Evolutionary conservation across 1,140 invertebrate species (phyloP).

Genomic region (Chelonus insularis): DNA sequence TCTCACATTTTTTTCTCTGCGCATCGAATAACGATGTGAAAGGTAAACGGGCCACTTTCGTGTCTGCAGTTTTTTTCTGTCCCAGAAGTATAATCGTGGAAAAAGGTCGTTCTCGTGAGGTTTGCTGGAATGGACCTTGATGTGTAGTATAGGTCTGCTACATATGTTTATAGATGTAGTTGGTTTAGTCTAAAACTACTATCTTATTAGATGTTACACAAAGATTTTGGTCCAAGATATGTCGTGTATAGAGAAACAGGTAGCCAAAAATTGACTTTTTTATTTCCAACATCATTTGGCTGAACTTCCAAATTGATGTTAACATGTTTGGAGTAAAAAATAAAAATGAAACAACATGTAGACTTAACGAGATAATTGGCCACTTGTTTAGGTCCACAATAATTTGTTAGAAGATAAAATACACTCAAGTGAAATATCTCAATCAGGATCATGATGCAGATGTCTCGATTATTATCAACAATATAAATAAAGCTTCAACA

Average conservation of each 20-base stretch:
- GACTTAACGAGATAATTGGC: no score
- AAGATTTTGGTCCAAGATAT: not conserved
- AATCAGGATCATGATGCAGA: slow-evolving; percentile 37
- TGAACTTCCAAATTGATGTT: not conserved
- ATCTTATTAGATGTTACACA: not conserved
- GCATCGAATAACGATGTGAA: slow-evolving; percentile 18
- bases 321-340: not conserved
- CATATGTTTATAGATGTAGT: not conserved
- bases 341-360: no score
- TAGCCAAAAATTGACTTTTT: not conserved
- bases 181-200: not conserved
- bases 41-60: slow-evolving; percentile 13
- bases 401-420: slow-evolving; percentile 4
- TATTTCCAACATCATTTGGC: not conserved
- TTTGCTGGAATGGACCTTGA: not conserved
- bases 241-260: slow-evolving; percentile 7
- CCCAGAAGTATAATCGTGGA: not conserved
- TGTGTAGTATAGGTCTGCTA: not conserved
- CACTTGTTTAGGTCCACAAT: not conserved
- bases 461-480: slow-evolving; percentile 42
- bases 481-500: slow-evolving; percentile 44
- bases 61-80: slow-evolving; percentile 8
- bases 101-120: not conserved
- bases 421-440: slow-evolving; percentile 26
- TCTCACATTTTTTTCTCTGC: slow-evolving; percentile 1